These are phyloP conservation scores for Lacerta viridis DNA, from an alignment of 2,797 vertebrate genomes.

Conservation along the genomic window DNA sequence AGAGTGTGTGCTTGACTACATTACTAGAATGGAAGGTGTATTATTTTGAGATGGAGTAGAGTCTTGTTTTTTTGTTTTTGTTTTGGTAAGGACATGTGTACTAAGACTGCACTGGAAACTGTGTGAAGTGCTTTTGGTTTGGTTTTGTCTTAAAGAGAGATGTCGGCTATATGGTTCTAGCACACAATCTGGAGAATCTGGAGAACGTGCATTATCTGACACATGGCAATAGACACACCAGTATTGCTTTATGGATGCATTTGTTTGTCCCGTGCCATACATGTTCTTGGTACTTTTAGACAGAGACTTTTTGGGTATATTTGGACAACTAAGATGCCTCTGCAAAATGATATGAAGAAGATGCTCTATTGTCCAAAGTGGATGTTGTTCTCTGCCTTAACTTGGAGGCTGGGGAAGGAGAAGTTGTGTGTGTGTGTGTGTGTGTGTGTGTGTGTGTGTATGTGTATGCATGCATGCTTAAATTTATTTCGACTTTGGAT, in stretches of 20 bases:
- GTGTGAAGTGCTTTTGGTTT: not conserved
- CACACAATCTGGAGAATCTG: rapidly evolving
- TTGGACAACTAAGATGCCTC: constrained; percentile 39
- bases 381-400: constrained; percentile 57
- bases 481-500: constrained; percentile 46
- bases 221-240: not conserved
- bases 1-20: constrained; percentile 38
- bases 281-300: not conserved
- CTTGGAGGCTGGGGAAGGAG: constrained; percentile 39
- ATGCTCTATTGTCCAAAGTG: constrained; percentile 16
- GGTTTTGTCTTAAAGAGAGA: not conserved
- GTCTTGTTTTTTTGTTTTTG: not conserved
- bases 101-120: constrained; percentile 25
- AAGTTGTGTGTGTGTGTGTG: constrained; percentile 62
- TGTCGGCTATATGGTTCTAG: rapidly evolving
- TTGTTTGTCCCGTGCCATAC: constrained; percentile 24
- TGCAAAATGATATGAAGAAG: constrained; percentile 44
- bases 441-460: constrained; percentile 35
- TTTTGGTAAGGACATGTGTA: not conserved
- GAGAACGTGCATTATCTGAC: not conserved
- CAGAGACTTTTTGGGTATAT: not conserved
- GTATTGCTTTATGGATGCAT: not conserved
- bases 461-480: constrained; percentile 38
- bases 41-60: not conserved
- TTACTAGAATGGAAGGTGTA: constrained; percentile 7